These are phyloP conservation scores for Craseonycteris thonglongyai DNA, from an alignment of 2,113 vertebrate species.

Conservation along the genomic window DNA sequence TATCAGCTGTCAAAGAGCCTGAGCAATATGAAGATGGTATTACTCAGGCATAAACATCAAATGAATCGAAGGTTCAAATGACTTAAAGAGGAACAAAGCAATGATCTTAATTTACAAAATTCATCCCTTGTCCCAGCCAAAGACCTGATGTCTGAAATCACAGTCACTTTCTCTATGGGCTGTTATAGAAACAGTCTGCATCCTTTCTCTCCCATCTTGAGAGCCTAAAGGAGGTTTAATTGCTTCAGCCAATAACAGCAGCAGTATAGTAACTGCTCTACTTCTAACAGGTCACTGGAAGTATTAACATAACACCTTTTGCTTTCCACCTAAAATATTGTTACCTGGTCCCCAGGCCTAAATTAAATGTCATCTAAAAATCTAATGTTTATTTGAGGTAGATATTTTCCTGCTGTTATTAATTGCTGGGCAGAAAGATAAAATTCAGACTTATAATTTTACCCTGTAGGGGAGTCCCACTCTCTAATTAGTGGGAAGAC, in stretches of 20 bases:
- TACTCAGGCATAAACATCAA: not conserved
- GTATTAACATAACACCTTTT: not conserved
- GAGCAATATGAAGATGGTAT: not conserved
- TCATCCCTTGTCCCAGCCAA: not conserved
- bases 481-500: conserved; percentile 21
- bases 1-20: not conserved
- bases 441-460: not conserved
- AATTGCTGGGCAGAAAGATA: not conserved
- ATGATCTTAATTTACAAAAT: not conserved
- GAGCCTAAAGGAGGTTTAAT: not conserved
- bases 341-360: not conserved
- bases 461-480: not conserved
- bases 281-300: not conserved
- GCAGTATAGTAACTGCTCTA: not conserved
- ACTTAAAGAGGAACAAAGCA: not conserved
- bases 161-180: not conserved
- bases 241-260: not conserved
- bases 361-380: conserved; percentile 13
- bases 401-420: not conserved
- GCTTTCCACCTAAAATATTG: not conserved
- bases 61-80: not conserved
- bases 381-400: not conserved
- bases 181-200: not conserved
- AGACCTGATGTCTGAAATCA: not conserved
- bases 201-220: not conserved